Evolutionary conservation across 37 sponge, comb jelly and placozoan genomes (phyloP).

Genomic region (Agelas oroides): DNA sequence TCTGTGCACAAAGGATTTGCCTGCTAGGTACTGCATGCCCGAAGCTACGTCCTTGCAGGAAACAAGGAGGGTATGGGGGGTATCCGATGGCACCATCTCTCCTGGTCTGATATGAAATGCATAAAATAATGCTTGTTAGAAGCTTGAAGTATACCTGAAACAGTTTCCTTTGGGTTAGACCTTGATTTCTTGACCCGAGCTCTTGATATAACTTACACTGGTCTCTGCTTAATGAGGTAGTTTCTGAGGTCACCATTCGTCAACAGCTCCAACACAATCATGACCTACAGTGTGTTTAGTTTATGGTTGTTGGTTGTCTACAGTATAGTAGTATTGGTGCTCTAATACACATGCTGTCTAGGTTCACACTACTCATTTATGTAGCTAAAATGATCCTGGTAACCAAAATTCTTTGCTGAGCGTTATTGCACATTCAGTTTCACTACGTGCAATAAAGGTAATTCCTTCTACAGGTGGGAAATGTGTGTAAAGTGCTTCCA

Average conservation of each 20-base stretch:
- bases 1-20: constrained; percentile 68
- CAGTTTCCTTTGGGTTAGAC: background rate
- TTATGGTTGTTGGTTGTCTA: too few relatives aligned
- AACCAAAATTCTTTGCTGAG: too few relatives aligned
- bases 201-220: constrained; percentile 16
- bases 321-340: too few relatives aligned
- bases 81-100: background rate
- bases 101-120: constrained; percentile 1
- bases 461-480: too few relatives aligned
- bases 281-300: constrained; percentile 31
- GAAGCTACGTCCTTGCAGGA: constrained; percentile 53
- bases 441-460: too few relatives aligned
- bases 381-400: too few relatives aligned
- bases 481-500: too few relatives aligned
- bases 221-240: constrained; percentile 30
- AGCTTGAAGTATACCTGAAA: background rate
- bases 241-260: constrained; percentile 54
- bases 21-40: constrained; percentile 63
- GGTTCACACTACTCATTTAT: too few relatives aligned
- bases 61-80: constrained; percentile 15
- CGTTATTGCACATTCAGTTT: too few relatives aligned
- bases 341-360: too few relatives aligned
- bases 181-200: background rate
- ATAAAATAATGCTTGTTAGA: background rate
- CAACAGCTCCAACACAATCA: constrained; percentile 72